These are phyloP conservation scores for Helobdella robusta DNA, from an alignment of 2,888 invertebrate species.

Conservation along the genomic window DNA sequence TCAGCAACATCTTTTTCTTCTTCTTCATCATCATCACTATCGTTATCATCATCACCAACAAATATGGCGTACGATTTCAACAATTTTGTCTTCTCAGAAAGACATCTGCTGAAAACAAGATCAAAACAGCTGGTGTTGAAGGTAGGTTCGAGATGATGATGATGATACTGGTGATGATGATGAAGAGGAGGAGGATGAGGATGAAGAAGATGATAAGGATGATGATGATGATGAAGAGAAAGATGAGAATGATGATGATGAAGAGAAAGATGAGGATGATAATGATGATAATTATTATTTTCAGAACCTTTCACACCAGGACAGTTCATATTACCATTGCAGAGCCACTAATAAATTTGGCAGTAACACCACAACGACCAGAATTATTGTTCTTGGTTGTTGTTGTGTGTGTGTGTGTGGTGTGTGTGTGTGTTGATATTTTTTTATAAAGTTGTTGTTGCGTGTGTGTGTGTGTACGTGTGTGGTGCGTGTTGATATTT, in stretches of 20 bases:
- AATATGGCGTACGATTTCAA: too few species aligned
- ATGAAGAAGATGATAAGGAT: background rate
- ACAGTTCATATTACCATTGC: conserved; percentile 18
- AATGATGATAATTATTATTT: background rate
- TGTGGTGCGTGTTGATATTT: too few species aligned
- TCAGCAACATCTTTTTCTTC: too few species aligned
- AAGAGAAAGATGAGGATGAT: conserved; percentile 6
- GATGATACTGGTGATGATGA: background rate
- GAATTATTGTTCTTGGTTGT: conserved; percentile 14
- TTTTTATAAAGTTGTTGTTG: too few species aligned
- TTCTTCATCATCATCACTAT: too few species aligned
- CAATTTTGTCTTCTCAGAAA: background rate
- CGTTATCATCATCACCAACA: too few species aligned
- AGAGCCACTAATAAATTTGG: conserved; percentile 16
- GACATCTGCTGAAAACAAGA: background rate
- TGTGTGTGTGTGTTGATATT: too few species aligned
- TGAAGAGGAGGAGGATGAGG: background rate
- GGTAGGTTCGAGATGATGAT: too few species aligned
- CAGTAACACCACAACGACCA: conserved; percentile 9
- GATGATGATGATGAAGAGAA: background rate
- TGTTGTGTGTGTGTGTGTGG: background rate
- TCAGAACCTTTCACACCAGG: conserved; percentile 1
- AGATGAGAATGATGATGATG: background rate
- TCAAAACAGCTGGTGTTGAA: background rate
- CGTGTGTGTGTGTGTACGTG: too few species aligned